Evolutionary conservation across 2,113 vertebrate species (phyloP).

Genomic region (Lophura nycthemera): DNA sequence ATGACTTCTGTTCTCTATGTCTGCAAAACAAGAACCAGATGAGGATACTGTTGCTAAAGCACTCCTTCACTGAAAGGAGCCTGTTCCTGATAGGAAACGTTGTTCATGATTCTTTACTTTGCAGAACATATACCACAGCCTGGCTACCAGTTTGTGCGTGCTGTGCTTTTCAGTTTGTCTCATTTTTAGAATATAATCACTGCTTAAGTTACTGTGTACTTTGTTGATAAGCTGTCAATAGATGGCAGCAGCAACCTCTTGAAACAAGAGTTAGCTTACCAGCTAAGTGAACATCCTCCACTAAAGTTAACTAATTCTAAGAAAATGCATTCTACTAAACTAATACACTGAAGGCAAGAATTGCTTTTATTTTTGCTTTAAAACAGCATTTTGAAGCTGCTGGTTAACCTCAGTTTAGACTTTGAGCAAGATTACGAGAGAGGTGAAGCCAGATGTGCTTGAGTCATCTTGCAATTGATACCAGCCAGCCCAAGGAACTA

Average conservation of each 20-base stretch:
- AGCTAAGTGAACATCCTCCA: slow-evolving; percentile 1
- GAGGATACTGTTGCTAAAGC: background rate
- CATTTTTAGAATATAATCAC: background rate
- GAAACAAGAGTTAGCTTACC: slow-evolving; percentile 9
- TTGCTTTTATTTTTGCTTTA: slow-evolving; percentile 10
- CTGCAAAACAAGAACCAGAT: background rate
- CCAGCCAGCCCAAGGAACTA: background rate
- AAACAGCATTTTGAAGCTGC: background rate
- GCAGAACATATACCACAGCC: background rate
- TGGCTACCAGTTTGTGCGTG: background rate
- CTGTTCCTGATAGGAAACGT: background rate
- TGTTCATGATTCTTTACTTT: background rate
- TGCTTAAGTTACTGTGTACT: background rate
- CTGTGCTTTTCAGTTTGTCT: background rate
- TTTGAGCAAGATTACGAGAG: background rate
- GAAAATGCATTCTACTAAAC: background rate
- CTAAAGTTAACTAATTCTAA: slow-evolving; percentile 22
- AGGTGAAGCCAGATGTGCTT: background rate
- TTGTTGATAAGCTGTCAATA: slow-evolving; percentile 64
- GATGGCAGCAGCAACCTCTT: slow-evolving; percentile 78
- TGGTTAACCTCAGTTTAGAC: background rate
- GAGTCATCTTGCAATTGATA: background rate
- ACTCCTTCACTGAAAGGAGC: background rate
- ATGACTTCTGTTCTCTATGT: background rate
- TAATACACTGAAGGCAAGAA: background rate